Base-by-base conservation (phyloP, 1,140 invertebrate species). In the Bombus consobrinus region DNA sequence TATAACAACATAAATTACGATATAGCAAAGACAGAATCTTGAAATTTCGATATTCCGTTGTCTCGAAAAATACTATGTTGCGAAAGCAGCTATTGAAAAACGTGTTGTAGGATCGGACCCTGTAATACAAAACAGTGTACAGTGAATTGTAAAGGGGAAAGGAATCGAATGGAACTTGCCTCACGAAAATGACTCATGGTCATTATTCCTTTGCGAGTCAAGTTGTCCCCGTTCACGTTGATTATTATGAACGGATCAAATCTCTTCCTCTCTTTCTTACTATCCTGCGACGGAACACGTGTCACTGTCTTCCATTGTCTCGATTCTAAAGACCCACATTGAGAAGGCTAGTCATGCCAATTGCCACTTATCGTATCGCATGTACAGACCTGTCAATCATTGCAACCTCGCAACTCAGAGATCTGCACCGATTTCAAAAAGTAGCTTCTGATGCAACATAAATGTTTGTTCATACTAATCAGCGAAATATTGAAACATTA, bases 121-220 rank as follows among this genome's bases (percentile, higher is more conserved):
- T n/a, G 59, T n/a, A 3, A 62, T n/a, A n/a, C 4, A 13, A n/a
- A n/a, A 13, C 28, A 62, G 15, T 22, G 37, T 62, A 37, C 39
- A 39, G 66, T 3, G 53, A 71, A 66, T 75, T 62, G 39, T 2
- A 41, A 78, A 47, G 43, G 81, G 57, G 81, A 87, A 83, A 87
- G 85, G 85, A 78, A 59, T 39, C 37, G 83, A 87, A 92, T 41
- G 83, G 86, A 90, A 91, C 82, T 39, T 66, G 76, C 39, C 78
- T 81, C 57, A 53, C 68, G 76, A 89, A 92, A 91, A 90, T 90
- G 83, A 90, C 90, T 92, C 91, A 92, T 89, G 90, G 91, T 86
- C 91, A 71, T 90, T 87, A 41, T 34, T 83, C 79, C 69, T 39
- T 68, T 32, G 73, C 81, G 53, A 90, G 25, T 88, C 86, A 76